Evolutionary conservation across 2,113 vertebrate species (phyloP), one percentile per base, ranked within the genome.

Genomic region (Taurulus bubalis): DNA sequence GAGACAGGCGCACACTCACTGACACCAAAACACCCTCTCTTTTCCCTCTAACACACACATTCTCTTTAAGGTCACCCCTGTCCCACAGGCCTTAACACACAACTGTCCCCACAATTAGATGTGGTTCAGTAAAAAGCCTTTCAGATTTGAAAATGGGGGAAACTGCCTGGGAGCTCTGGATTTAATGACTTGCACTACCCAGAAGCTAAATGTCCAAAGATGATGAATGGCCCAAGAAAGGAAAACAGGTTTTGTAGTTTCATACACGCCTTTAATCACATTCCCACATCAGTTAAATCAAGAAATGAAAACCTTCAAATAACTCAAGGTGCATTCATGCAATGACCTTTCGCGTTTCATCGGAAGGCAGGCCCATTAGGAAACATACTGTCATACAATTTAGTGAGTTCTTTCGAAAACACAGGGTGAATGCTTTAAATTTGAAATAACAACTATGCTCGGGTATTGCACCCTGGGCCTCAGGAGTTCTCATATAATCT

Each of bases 91-190:
- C 79, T 79, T 71, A 90, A 82, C 84, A 86, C 84, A 89, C 82
- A 89, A 91, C 88, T 90, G 88, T 91, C 91, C 89, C 68, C 40
- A 87, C 92, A 93, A 94, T 93, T 91, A 92, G 90, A 91, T 81
- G 80, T 81, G 91, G 88, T 86, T 91, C 83, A 88, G 88, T 87
- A 89, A 91, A 90, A 92, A 89, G 59, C 81, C 78, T 87, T 87
- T 90, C 68, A 85, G 83, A 87, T 89, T 91, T 83, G 84, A 87
- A 79, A 89, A 90, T 77, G 75, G 80, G 67, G 45, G 67, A 85
- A 82, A 72, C 81, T 89, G 87, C 89, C 75, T 78, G 73, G 81
- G 78, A 90, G 86, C 85, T 58, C 71, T 77, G 79, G 67, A 84
- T 90, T 90, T 91, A 93, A 93, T 91, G 87, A 93, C 90, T 85